A percentile compares a stretch with the other conserved stretches of the same genome.
Conservation (phyloP, 92 coral and sea anemone species). For the Meandrina meandrites region DNA sequence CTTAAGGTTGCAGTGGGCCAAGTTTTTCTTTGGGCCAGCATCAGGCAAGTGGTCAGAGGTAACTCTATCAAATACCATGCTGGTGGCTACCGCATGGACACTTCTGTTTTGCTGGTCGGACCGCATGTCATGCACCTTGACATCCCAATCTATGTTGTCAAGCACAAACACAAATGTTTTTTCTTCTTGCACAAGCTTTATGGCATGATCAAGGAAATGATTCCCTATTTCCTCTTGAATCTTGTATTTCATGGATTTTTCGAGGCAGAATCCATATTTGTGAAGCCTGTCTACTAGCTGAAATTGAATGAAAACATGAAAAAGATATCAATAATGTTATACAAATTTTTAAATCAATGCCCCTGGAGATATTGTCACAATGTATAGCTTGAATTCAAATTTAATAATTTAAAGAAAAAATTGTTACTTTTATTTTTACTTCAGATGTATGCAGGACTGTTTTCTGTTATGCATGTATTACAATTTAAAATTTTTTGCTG, state of each 20-base stretch:
- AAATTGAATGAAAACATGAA: constrained; percentile 1
- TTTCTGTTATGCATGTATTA: too few relatives aligned
- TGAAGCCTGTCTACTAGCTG: constrained; percentile 56
- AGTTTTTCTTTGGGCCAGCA: constrained; percentile 38
- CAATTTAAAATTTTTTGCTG: too few relatives aligned
- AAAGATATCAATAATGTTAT: too few relatives aligned
- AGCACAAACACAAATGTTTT: constrained; percentile 42
- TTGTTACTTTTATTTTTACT: too few relatives aligned
- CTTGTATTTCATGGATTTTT: constrained; percentile 41
- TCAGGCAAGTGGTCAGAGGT: constrained; percentile 44
- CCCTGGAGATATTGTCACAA: too few relatives aligned
- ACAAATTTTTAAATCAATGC: too few relatives aligned
- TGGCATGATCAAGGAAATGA: constrained; percentile 47
- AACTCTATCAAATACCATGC: constrained; percentile 61
- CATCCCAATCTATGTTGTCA: constrained; percentile 64
- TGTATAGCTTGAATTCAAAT: too few relatives aligned
- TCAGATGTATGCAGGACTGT: too few relatives aligned
- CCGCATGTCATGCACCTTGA: constrained; percentile 59
- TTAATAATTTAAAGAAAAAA: too few relatives aligned
- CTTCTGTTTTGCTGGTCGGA: constrained; percentile 52
- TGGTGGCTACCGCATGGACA: constrained; percentile 72
- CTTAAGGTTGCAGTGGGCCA: constrained; percentile 16
- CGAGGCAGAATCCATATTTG: constrained; percentile 57
- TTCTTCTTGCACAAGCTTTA: constrained; percentile 45
- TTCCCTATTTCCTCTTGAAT: constrained; percentile 51